These are phyloP conservation scores for Amphibalanus amphitrite DNA, from an alignment of 1,140 invertebrate genomes.

Conservation along the genomic window DNA sequence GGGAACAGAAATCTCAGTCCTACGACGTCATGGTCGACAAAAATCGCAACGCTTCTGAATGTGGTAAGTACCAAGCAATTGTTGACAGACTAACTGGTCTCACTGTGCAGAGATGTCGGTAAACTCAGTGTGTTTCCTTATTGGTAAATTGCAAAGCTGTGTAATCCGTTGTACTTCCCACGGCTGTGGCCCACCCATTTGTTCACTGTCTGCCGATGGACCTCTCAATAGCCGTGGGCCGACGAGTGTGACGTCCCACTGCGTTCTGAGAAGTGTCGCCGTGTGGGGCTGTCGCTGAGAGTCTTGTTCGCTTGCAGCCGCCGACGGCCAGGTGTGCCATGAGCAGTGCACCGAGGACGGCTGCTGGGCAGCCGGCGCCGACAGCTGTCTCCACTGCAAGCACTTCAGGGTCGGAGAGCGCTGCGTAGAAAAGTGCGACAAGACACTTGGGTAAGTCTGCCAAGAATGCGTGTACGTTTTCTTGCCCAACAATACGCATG, in stretches of 20 bases:
- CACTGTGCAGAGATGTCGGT: no score
- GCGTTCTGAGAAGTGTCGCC: no score
- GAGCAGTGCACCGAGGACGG: constrained; percentile 65
- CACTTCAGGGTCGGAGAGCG: constrained; percentile 56
- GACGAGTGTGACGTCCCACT: no score
- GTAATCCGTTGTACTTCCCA: no score
- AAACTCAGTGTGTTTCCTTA: no score
- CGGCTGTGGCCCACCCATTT: no score
- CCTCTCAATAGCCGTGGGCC: no score
- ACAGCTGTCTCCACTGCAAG: constrained; percentile 75
- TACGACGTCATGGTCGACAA: constrained; percentile 26
- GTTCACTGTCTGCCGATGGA: no score
- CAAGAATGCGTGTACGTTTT: no score
- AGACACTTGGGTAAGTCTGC: constrained; percentile 16
- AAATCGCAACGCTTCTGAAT: not conserved
- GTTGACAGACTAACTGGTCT: no score
- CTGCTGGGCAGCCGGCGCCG: constrained; percentile 89
- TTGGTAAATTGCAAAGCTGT: no score
- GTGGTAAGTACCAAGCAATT: not conserved
- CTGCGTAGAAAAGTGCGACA: constrained; percentile 58
- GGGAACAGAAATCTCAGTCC: constrained; percentile 30
- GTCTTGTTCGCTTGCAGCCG: constrained; percentile 12
- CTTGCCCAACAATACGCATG: no score
- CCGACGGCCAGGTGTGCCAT: constrained; percentile 61
- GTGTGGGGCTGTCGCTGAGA: not conserved